Base-by-base conservation (phyloP, 2,888 invertebrate species). In the Lampropteryx suffumata region DNA sequence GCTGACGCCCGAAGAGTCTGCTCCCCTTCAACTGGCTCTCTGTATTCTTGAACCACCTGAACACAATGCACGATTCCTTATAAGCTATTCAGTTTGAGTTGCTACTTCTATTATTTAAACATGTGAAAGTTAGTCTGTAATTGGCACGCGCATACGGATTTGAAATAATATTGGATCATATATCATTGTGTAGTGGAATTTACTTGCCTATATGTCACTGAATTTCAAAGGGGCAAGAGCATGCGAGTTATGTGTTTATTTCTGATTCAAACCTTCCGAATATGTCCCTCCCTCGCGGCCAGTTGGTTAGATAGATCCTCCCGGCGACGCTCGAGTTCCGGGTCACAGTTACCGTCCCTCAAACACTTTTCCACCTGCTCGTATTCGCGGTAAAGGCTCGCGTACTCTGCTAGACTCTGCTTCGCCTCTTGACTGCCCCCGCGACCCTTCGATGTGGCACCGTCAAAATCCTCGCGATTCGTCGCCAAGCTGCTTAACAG, bases 341-440 rank as follows among this genome's bases (percentile, higher is more conserved):
- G 74, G 9, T 79, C 73, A 35, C 63, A 64, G 26, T 61, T 65
- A 0, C 73, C 73, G 3, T 77, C 77, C 30, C 65, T 65, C 10
- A 82, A 64, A 12, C 61, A 59, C 53, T 74, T 73, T 27, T 82
- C 79, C 5, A 86, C 37, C 3, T 74, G 65, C 55, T 85, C 79
- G 56, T 84, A 87, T 58, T 87, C 80, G 7, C 78, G 73, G 61
- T 83, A 87, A 3, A 87, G 50, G 28, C 59, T 71, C 0, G 85
- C 80, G 57, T 86, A 89, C 62, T 84, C 85, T 0, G 77, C 73
- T 1, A 88, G 71, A 32, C 76, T 79, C 55, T 79, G 80, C 56
- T 79, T 84, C 1, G 81, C 82, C 29, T 77, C 79, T 10, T 79
- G 76, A 29, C 67, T 72, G 2, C 71, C 69, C 5, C 58, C 65